Conservation (phyloP, 2,797 vertebrate genomes). For the Neosalanx taihuensis region DNA sequence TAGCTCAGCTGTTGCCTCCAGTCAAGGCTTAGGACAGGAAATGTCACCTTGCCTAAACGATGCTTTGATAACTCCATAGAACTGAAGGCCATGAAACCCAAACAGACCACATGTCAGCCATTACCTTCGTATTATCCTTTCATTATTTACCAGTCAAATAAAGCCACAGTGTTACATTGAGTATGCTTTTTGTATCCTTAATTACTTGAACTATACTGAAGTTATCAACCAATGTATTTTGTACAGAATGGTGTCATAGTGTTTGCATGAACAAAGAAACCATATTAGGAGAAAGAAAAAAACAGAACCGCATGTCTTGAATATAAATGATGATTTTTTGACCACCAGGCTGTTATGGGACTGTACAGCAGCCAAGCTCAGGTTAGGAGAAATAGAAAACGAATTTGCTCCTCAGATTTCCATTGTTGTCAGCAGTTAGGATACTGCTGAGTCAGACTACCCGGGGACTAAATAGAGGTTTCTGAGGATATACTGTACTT, state of each 20-base stretch:
- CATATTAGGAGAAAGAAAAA: too few species aligned
- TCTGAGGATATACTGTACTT: conserved; percentile 7
- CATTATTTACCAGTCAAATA: too few species aligned
- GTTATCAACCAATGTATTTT: too few species aligned
- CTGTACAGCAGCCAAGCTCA: not conserved
- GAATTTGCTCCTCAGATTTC: not conserved
- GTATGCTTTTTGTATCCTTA: too few species aligned
- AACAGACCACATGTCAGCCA: not conserved
- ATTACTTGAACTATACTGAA: too few species aligned
- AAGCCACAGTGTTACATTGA: too few species aligned
- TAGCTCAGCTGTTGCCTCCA: conserved; percentile 31
- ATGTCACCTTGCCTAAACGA: conserved; percentile 57
- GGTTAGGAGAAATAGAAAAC: conserved; percentile 2
- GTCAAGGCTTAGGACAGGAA: conserved; percentile 39
- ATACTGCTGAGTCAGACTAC: conserved; percentile 22
- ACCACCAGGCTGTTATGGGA: not conserved
- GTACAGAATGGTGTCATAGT: not conserved
- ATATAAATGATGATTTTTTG: not conserved
- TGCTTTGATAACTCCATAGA: conserved; percentile 19
- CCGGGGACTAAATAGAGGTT: conserved; percentile 11
- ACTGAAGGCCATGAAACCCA: not conserved
- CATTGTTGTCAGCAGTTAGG: conserved; percentile 18
- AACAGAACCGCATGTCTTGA: not conserved
- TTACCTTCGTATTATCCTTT: not conserved
- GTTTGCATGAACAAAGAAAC: too few species aligned